A percentile compares a stretch with the other conserved stretches of the same genome.
Evolutionary conservation across 1,140 invertebrate genomes (phyloP).

Genomic region (Drosophila takahashii): DNA sequence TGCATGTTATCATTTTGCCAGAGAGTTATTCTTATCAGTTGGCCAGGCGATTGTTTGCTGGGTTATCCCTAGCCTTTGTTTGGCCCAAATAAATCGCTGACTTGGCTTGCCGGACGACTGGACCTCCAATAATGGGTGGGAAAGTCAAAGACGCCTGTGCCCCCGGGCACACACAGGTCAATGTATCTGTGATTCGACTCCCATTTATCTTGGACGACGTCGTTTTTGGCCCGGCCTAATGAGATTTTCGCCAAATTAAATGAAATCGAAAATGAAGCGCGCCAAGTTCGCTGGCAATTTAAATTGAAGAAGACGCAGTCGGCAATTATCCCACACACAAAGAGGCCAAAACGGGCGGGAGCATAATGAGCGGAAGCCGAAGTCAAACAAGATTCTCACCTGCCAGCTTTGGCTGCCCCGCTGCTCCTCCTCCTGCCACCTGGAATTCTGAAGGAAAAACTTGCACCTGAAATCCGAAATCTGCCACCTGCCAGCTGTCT

Average conservation of each 20-base stretch:
- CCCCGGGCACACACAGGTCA: slow-evolving; percentile 31
- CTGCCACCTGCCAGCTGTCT: slow-evolving; percentile 47
- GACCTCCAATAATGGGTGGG: slow-evolving; percentile 15
- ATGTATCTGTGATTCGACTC: slow-evolving; percentile 33
- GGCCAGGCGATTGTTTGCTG: slow-evolving; percentile 52
- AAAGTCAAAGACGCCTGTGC: slow-evolving; percentile 33
- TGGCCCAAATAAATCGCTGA: slow-evolving; percentile 57
- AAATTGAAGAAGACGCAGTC: slow-evolving; percentile 36
- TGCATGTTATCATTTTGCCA: slow-evolving; percentile 47
- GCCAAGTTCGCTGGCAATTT: slow-evolving; percentile 39
- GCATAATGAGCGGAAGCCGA: slow-evolving; percentile 51
- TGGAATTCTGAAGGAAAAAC: too few relatives aligned
- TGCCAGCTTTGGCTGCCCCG: slow-evolving; percentile 27
- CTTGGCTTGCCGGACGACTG: slow-evolving; percentile 30
- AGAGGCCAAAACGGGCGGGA: not conserved
- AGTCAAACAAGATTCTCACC: slow-evolving; percentile 56
- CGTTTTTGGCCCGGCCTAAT: slow-evolving; percentile 22
- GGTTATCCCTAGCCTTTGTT: slow-evolving; percentile 43
- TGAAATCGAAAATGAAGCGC: slow-evolving; percentile 44
- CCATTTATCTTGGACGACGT: slow-evolving; percentile 44
- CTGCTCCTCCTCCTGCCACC: not conserved
- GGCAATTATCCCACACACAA: slow-evolving; percentile 49
- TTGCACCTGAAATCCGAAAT: slow-evolving; percentile 23
- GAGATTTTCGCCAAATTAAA: slow-evolving; percentile 56
- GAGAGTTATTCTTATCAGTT: slow-evolving; percentile 52